Base-by-base conservation (phyloP, 2,888 invertebrate genomes). In the Microctonus hyperodae region DNA sequence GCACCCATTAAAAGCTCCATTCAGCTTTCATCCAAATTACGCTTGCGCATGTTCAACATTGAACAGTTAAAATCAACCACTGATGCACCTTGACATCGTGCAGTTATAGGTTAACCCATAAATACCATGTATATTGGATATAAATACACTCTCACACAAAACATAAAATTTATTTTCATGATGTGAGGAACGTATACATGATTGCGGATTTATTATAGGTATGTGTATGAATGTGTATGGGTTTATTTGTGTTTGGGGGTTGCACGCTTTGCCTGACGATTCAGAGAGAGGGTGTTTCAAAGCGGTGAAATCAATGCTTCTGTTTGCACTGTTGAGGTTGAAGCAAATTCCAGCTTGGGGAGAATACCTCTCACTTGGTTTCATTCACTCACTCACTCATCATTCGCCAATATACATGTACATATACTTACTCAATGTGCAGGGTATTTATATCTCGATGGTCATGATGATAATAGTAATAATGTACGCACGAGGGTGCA, bases 291-390 rank as follows among this genome's bases (percentile, higher is more conserved):
- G 69, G 69, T 77, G 80, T 78, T 81, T 79, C 80, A 81, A 81
- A 81, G 80, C 81, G 81, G 81, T 81, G 83, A 83, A 83, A 83
- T 83, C 83, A 83, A 83, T 83, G 83, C 81, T 77, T 81, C 80
- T 82, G 82, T 83, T 83, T 83, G 82, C 83, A 78, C 81, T 81
- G 82, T 80, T 79, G 82, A 81, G 82, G 82, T 81, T 78, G 81
- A 80, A 80, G 78, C 74, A 80, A 44, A 81, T 79, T 81, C 80
- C 79, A 77, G 71, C 69, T 74, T 77, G 74, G 69, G 71, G 70
- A 71, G 62, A 55, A 48, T 40, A 35, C 28, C 22, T 55, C 69
- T 63, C 67, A 68, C 64, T 60, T 69, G 62, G 3, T 28, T 7
- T 28, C 28, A 5, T 5, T 28, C 28, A 3, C 28, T 28, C 28